Base-by-base conservation (phyloP, 2,888 invertebrate genomes). In the Theretra japonica region DNA sequence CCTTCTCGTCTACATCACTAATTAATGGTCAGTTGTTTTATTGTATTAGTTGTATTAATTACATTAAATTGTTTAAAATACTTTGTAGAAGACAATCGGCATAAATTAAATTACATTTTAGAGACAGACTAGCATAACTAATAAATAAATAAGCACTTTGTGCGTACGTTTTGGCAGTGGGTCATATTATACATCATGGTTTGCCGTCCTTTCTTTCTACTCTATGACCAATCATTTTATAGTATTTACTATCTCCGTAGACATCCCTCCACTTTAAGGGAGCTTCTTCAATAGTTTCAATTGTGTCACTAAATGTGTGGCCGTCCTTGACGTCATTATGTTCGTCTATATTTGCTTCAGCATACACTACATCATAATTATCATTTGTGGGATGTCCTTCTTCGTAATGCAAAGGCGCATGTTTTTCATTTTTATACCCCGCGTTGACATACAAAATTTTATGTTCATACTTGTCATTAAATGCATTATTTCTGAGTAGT, bases 371-470 rank as follows among this genome's bases (percentile, higher is more conserved):
- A 19, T 75, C 71, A 17, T 80, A 76, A 4, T 74, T 68, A 2
- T 78, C 80, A 30, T 83, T 74, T 41, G 25, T 58, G 1, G 70
- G 68, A 33, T 68, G 70, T 70, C 76, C 75, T 28, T 75, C 74
- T 57, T 75, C 62, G 25, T 69, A 48, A 74, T 73, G 69, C 28
- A 59, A 5, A 2, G 84, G 83, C 19, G 77, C 73, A 25, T 79
- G 80, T 73, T 89, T 88, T 72, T 95, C 93, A 60, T 95, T 95
- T 48, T 90, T 88, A 74, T 96, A 96, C 0, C 96, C 96, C 65
- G 94, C 90, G 78, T 96, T 96, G 0, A 95, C 84, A 77, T 96
- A 96, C 25, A 96, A 85, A 0, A 96, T 88, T 82, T 95, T 95
- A 70, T 95, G 95, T 8, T 92, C 86, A 73, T 94, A 92, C 68